A percentile compares a stretch with the other conserved stretches of the same genome.
Conservation (phyloP, 30 jellyfish, hydroid and myxozoan species). For the Cassiopea andromeda region DNA sequence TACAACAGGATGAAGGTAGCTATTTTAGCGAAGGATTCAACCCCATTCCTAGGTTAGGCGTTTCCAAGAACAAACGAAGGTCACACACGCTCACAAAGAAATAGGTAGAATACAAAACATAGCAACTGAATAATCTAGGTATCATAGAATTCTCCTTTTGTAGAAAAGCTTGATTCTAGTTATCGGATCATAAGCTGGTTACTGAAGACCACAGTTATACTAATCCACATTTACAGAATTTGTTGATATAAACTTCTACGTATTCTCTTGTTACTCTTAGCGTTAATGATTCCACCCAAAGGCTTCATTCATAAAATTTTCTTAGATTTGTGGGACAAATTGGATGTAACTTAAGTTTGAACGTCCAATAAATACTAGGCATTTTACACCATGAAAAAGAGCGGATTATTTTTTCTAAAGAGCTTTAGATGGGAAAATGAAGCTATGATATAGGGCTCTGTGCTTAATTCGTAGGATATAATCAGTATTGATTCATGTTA, state of each 20-base stretch:
- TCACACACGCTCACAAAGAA: too few relatives aligned
- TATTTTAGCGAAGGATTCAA: neutral
- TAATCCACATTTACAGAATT: neutral
- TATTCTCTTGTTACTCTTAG: neutral
- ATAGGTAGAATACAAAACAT: neutral
- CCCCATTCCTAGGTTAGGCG: slow-evolving; percentile 10
- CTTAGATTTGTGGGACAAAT: neutral
- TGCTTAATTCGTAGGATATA: neutral
- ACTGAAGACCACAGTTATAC: neutral
- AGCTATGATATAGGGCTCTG: neutral
- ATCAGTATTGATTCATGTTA: neutral
- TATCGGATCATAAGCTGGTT: neutral
- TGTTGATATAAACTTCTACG: neutral
- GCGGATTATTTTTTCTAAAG: neutral
- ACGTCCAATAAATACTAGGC: neutral
- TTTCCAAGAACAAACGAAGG: neutral
- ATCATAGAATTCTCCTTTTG: neutral
- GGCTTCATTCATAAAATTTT: neutral
- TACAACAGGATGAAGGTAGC: neutral
- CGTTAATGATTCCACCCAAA: neutral
- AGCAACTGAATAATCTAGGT: neutral
- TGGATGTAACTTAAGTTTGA: neutral
- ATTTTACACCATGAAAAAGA: neutral
- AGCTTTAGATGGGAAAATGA: neutral
- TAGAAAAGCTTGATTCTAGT: neutral